phyloP scores from a whole-genome alignment of 2,888 invertebrate species.

The Leptinotarsa juncta region DNA sequence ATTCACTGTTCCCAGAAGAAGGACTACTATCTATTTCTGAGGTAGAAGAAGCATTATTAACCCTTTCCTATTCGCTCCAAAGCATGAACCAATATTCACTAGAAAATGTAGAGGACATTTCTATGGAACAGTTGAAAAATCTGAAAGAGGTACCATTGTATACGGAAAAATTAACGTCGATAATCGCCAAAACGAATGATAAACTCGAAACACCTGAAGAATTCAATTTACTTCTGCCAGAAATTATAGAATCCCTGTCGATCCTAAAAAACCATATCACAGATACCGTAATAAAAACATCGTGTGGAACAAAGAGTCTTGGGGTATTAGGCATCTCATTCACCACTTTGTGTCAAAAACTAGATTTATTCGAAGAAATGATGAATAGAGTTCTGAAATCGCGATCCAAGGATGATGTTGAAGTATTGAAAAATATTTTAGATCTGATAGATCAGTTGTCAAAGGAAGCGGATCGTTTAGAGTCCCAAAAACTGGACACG shows the following conservation, averaged over 20 bases:
- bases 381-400: constrained; percentile 2
- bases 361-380: neutral
- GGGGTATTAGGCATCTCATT: constrained; percentile 9
- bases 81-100: neutral
- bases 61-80: constrained; percentile 9
- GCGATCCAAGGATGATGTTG: neutral
- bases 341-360: constrained; percentile 14
- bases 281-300: neutral
- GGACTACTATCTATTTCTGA: constrained; percentile 48
- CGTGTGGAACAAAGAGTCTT: constrained; percentile 4
- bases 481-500: neutral
- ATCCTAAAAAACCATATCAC: neutral
- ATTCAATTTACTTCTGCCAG: neutral
- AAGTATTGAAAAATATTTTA: neutral
- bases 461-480: neutral
- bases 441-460: neutral
- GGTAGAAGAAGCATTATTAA: constrained; percentile 33
- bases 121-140: constrained; percentile 7
- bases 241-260: neutral
- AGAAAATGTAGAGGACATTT: constrained; percentile 11
- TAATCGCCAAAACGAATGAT: neutral
- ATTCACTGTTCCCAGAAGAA: constrained; percentile 42
- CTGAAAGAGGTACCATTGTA: neutral
- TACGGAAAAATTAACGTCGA: neutral
- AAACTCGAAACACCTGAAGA: neutral